phyloP scores from a whole-genome alignment of 30 jellyfish, hydroid and myxozoan species.

The Sanderia malayensis region DNA sequence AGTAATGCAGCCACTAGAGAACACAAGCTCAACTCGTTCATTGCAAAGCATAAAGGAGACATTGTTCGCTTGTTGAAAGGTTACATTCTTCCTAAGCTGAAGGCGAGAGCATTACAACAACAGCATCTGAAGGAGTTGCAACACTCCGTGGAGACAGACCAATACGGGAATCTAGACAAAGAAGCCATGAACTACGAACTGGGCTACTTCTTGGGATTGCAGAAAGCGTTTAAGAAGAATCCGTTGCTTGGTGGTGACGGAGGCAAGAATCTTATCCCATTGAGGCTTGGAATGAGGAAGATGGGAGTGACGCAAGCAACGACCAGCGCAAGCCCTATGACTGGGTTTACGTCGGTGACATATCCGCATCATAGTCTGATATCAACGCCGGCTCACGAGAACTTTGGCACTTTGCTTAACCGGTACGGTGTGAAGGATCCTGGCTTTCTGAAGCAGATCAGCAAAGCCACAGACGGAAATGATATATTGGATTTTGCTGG shows the following conservation, averaged over 20 bases:
- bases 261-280: constrained; percentile 22
- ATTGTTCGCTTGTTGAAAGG: constrained; percentile 34
- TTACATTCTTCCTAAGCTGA: constrained; percentile 46
- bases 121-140: too few species aligned
- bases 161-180: constrained; percentile 41
- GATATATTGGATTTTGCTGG: constrained; percentile 60
- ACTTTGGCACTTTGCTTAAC: constrained; percentile 8
- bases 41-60: constrained; percentile 51
- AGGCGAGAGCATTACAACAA: constrained; percentile 52
- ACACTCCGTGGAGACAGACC: constrained; percentile 27
- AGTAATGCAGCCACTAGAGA: constrained; percentile 18
- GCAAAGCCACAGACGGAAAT: constrained; percentile 54
- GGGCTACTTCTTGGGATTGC: constrained; percentile 57
- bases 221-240: constrained; percentile 55
- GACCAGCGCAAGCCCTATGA: constrained; percentile 38
- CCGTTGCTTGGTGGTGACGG: constrained; percentile 30
- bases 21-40: constrained; percentile 28
- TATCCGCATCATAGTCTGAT: constrained; percentile 38
- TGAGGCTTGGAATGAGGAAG: constrained; percentile 7
- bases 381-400: constrained; percentile 46
- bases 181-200: constrained; percentile 70
- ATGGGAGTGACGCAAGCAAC: constrained; percentile 10
- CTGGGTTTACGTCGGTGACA: constrained; percentile 54
- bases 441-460: constrained; percentile 43
- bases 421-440: constrained; percentile 56